Evolutionary conservation across 2,888 invertebrate genomes (phyloP).

Genomic region (Micropterix aruncella): DNA sequence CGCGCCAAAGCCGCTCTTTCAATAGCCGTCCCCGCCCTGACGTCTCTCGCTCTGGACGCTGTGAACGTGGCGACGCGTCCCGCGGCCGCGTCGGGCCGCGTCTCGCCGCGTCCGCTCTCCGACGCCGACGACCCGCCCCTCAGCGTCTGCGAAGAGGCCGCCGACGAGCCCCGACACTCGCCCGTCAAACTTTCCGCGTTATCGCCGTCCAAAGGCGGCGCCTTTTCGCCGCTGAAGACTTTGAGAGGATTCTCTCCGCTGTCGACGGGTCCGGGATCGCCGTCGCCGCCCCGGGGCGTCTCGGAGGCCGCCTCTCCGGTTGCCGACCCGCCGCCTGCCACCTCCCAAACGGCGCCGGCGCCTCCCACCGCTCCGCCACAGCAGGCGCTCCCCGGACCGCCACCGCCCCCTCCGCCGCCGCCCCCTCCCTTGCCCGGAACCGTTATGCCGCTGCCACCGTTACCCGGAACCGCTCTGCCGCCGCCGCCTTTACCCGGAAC

Average conservation of each 20-base stretch:
- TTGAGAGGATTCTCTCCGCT: slow-evolving; percentile 1
- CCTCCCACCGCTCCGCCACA: slow-evolving; percentile 21
- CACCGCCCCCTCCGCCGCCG: slow-evolving; percentile 21
- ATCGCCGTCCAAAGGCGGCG: slow-evolving; percentile 11
- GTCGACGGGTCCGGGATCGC: no score
- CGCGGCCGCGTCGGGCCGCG: no score
- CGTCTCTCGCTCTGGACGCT: no score
- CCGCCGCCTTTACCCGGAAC: slow-evolving; percentile 28
- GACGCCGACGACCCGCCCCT: slow-evolving; percentile 9
- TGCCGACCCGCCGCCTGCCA: slow-evolving; percentile 17
- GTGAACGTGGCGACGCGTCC: no score
- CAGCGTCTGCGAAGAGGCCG: slow-evolving; percentile 1
- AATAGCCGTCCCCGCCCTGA: no score
- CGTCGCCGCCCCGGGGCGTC: no score
- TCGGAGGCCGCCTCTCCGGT: slow-evolving; percentile 19
- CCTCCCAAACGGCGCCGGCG: slow-evolving; percentile 16
- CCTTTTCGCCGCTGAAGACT: slow-evolving; percentile 5
- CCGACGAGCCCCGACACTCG: no score
- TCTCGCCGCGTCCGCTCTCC: slow-evolving; percentile 10
- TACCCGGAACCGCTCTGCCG: slow-evolving; percentile 22
- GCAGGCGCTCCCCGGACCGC: slow-evolving; percentile 18
- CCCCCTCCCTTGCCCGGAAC: slow-evolving; percentile 20
- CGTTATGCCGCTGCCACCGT: slow-evolving; percentile 24
- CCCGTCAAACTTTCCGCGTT: no score
- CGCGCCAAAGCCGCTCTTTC: no score